Evolutionary conservation across 1,140 invertebrate genomes (phyloP).

Genomic region (Pomphorhynchus laevis): DNA sequence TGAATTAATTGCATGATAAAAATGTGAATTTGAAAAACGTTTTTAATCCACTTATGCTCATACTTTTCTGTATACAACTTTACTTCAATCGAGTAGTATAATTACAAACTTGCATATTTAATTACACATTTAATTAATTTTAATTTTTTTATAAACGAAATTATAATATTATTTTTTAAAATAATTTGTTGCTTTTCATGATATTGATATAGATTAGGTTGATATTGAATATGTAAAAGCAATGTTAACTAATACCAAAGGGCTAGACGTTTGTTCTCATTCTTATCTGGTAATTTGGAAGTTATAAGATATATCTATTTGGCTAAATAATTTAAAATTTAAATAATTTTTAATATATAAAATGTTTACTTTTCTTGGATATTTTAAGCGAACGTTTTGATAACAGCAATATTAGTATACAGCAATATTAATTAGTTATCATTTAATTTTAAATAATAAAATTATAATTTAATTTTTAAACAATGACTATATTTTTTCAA

Average conservation of each 20-base stretch:
- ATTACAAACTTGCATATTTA: background rate
- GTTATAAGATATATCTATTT: slow-evolving; percentile 1
- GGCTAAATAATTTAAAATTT: background rate
- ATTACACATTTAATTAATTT: background rate
- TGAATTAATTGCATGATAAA: background rate
- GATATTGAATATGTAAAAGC: background rate
- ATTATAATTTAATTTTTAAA: slow-evolving; percentile 5
- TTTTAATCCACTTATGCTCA: background rate
- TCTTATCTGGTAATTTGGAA: slow-evolving; percentile 5
- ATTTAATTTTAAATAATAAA: slow-evolving; percentile 32
- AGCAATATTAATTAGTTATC: slow-evolving; percentile 34
- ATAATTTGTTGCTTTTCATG: background rate
- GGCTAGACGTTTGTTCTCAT: slow-evolving; percentile 3
- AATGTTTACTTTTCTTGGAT: slow-evolving; percentile 26
- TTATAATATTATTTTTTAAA: background rate
- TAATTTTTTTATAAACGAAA: background rate
- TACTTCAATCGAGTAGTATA: too few species aligned
- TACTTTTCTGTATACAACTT: background rate
- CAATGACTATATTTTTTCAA: background rate
- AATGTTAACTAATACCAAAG: background rate
- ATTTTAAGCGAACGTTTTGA: slow-evolving; percentile 59
- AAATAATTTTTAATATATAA: background rate
- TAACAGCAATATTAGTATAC: slow-evolving; percentile 36
- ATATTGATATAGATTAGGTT: background rate
- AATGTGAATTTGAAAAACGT: background rate